A percentile compares a stretch with the other conserved stretches of the same genome.
phyloP scores from a whole-genome alignment of 2,797 vertebrate species.

The Microctenopoma steveboyesi region DNA sequence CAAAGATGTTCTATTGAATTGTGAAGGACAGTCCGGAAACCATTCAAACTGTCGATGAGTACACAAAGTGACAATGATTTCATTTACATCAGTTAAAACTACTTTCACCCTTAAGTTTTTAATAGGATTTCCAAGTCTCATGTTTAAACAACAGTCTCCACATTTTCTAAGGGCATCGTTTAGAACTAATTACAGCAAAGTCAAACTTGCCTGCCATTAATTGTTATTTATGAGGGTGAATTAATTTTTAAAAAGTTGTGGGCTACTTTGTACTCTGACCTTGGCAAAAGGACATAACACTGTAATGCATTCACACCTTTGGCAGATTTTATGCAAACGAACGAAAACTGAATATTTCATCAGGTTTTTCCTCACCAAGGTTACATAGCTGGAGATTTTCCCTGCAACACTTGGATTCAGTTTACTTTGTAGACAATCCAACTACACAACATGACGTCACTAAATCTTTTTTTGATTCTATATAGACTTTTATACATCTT shows the following conservation, averaged over 20 bases:
- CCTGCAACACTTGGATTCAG: constrained; percentile 17
- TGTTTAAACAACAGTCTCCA: constrained; percentile 65
- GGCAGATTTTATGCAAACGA: constrained; percentile 80
- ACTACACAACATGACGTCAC: neutral
- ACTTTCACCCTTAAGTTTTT: constrained; percentile 39
- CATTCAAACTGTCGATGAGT: constrained; percentile 27
- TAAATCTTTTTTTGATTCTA: neutral
- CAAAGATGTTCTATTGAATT: constrained; percentile 3
- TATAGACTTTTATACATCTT: neutral
- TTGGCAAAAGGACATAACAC: constrained; percentile 61
- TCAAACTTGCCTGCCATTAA: constrained; percentile 63
- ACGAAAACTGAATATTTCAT: constrained; percentile 71
- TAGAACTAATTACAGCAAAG: constrained; percentile 73
- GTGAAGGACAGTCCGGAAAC: constrained; percentile 26
- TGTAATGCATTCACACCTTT: constrained; percentile 77
- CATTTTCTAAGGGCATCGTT: constrained; percentile 62
- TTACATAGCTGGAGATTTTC: constrained; percentile 53
- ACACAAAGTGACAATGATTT: constrained; percentile 49
- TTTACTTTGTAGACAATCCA: constrained; percentile 23
- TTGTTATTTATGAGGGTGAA: constrained; percentile 76
- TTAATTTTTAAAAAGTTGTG: constrained; percentile 64
- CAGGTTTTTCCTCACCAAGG: constrained; percentile 66
- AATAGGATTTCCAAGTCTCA: constrained; percentile 57
- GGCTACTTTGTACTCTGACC: constrained; percentile 67
- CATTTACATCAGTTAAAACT: constrained; percentile 56